Evolutionary conservation across 2,888 invertebrate genomes (phyloP).

Genomic region (Scaeva pyrastri): DNA sequence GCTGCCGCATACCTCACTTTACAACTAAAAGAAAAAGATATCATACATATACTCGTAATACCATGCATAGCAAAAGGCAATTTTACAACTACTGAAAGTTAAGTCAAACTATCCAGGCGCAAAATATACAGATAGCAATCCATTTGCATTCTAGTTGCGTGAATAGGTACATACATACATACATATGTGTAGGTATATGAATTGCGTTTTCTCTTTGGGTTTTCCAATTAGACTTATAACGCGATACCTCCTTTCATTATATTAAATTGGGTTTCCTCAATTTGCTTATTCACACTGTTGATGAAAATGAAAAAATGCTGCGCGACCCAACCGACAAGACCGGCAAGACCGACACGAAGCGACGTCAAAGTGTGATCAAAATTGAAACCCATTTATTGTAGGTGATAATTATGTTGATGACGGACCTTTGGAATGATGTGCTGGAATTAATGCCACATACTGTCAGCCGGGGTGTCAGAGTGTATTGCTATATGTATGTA

Average conservation of each 20-base stretch:
- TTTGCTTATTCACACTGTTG: conserved; percentile 41
- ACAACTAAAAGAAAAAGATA: no score
- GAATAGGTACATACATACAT: conserved; percentile 37
- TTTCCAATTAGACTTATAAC: conserved; percentile 72
- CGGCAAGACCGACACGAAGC: conserved; percentile 7
- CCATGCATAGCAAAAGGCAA: neutral
- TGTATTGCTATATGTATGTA: conserved; percentile 8
- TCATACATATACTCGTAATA: no score
- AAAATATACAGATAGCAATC: conserved; percentile 41
- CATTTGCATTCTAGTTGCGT: conserved; percentile 70
- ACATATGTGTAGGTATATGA: no score
- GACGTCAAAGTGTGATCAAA: conserved; percentile 69
- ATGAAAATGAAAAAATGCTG: conserved; percentile 1
- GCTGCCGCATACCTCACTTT: neutral
- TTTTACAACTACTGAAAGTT: conserved; percentile 24
- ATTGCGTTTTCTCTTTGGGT: conserved; percentile 64
- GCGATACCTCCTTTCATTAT: conserved; percentile 42
- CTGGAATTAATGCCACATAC: conserved; percentile 59
- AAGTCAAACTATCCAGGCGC: conserved; percentile 5
- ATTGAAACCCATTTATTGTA: conserved; percentile 61
- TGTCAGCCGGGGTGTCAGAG: neutral
- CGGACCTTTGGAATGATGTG: conserved; percentile 56
- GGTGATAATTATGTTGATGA: conserved; percentile 74
- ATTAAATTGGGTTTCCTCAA: conserved; percentile 66
- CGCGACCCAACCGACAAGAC: neutral